Evolutionary conservation across 2,113 vertebrate genomes (phyloP).

Genomic region (Opisthocomus hoazin): DNA sequence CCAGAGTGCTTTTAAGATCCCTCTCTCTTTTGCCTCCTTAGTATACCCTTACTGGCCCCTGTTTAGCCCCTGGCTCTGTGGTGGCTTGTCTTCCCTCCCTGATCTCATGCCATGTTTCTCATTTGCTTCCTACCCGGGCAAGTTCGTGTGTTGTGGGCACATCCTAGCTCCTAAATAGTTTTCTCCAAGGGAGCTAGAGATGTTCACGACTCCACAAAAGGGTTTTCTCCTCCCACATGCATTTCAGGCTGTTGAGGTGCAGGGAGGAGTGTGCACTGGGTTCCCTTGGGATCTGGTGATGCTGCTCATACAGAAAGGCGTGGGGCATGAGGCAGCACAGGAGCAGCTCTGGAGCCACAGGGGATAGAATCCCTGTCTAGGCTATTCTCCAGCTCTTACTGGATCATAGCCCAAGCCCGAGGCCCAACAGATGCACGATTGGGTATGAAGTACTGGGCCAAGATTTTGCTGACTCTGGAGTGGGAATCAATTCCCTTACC

Average conservation of each 20-base stretch:
- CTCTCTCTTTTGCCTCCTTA: not conserved
- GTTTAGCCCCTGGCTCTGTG: fast-evolving
- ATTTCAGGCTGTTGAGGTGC: not conserved
- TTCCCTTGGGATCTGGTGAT: not conserved
- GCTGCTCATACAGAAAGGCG: not conserved
- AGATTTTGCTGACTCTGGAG: not conserved
- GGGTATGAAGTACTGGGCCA: not conserved
- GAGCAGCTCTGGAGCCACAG: not conserved
- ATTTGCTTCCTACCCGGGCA: not conserved
- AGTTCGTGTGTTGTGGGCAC: not conserved
- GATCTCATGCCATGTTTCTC: not conserved
- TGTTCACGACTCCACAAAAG: not conserved
- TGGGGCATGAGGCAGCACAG: not conserved
- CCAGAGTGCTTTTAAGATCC: not conserved
- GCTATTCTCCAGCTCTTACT: not conserved
- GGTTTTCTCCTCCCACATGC: not conserved
- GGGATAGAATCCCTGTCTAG: not conserved
- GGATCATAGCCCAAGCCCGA: not conserved
- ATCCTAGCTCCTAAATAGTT: not conserved
- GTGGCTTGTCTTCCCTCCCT: not conserved
- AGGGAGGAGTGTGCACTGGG: not conserved
- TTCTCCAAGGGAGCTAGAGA: not conserved
- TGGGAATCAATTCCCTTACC: not conserved
- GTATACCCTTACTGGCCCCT: not conserved
- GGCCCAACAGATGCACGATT: not conserved